phyloP scores from a whole-genome alignment of 2,113 vertebrate genomes.

The Rhea pennata region DNA sequence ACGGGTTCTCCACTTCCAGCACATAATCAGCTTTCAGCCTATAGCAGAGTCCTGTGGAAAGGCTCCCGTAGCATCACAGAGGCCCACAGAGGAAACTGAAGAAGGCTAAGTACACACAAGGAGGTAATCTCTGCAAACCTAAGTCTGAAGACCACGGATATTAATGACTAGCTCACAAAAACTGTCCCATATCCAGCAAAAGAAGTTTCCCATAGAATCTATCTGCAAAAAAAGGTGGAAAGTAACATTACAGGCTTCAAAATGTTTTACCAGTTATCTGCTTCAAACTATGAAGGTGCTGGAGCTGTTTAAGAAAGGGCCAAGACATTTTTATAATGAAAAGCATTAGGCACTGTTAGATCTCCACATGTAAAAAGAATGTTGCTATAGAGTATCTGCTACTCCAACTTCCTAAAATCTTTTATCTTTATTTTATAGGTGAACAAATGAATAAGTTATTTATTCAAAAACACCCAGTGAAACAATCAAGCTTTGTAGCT shows the following conservation, averaged over 20 bases:
- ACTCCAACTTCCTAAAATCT: background rate
- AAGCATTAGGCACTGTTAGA: background rate
- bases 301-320: background rate
- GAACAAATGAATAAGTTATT: background rate
- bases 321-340: background rate
- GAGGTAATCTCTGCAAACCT: background rate
- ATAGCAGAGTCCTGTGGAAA: background rate
- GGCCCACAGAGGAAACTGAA: background rate
- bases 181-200: background rate
- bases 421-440: background rate
- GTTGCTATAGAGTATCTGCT: background rate
- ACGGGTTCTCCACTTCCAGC: background rate
- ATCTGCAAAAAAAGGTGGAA: background rate
- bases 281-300: background rate
- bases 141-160: background rate
- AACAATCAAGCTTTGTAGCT: background rate
- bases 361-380: background rate
- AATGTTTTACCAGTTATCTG: background rate
- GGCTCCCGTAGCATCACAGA: background rate
- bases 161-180: background rate
- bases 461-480: rapidly evolving
- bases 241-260: background rate
- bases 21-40: rapidly evolving
- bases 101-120: background rate
- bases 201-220: background rate